phyloP scores from a whole-genome alignment of 1,140 invertebrate genomes.

The Coptotermes formosanus region DNA sequence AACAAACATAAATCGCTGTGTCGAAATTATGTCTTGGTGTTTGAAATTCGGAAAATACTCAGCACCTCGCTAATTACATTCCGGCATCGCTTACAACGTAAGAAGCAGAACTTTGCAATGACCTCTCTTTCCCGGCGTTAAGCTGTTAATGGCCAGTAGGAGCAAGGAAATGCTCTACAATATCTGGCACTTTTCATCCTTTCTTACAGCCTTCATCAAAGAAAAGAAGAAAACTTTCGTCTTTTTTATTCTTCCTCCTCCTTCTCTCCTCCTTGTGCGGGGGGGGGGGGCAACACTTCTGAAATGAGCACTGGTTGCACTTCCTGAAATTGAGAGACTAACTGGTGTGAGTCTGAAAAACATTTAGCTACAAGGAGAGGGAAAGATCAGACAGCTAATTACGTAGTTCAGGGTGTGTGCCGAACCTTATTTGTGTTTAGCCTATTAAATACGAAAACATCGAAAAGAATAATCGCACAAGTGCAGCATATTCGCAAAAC shows the following conservation, averaged over 20 bases:
- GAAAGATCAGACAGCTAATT: too few species aligned
- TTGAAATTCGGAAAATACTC: too few species aligned
- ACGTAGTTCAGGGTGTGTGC: too few species aligned
- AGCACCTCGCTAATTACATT: too few species aligned
- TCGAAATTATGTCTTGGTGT: too few species aligned
- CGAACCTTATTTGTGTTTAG: too few species aligned
- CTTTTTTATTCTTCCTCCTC: conserved; percentile 20
- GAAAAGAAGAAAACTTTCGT: conserved; percentile 17
- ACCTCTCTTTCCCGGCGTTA: not conserved
- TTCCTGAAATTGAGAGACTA: conserved; percentile 29
- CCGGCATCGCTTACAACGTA: not conserved
- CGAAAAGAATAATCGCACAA: too few species aligned
- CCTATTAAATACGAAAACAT: too few species aligned
- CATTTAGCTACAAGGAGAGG: too few species aligned
- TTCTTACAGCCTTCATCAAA: conserved; percentile 12
- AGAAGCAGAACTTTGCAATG: not conserved
- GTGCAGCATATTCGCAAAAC: too few species aligned
- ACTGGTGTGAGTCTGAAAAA: not conserved
- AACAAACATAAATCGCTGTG: too few species aligned
- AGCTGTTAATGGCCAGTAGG: not conserved
- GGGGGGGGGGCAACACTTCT: conserved; percentile 28
- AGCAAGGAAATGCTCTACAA: not conserved
- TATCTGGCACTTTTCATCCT: not conserved
- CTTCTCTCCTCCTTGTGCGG: not conserved
- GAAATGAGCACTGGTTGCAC: conserved; percentile 29